Evolutionary conservation across 2,888 invertebrate species (phyloP).

Genomic region (Pseudoips prasinana): DNA sequence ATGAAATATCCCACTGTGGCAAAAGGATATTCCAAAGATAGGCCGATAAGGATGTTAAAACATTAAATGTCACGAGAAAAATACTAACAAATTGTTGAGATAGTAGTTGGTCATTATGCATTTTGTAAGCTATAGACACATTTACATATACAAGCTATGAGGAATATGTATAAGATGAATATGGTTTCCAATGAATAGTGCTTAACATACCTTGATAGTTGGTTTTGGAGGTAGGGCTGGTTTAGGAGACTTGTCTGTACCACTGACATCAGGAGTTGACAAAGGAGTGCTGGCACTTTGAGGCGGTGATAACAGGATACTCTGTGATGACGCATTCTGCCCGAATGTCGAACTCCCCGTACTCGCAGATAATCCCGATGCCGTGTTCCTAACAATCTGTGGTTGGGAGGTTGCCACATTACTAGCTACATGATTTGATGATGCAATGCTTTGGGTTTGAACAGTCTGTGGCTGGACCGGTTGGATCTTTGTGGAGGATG

Average conservation of each 20-base stretch:
- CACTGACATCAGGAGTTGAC: constrained; percentile 76
- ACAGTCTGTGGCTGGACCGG: constrained; percentile 90
- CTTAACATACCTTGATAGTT: constrained; percentile 77
- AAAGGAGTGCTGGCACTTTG: constrained; percentile 84
- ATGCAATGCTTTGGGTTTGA: constrained; percentile 67
- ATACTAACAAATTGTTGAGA: too few relatives aligned
- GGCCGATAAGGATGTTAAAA: too few relatives aligned
- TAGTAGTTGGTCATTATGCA: too few relatives aligned
- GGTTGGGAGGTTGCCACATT: constrained; percentile 73
- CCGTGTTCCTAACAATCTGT: constrained; percentile 77
- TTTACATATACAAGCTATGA: too few relatives aligned
- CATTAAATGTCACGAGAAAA: too few relatives aligned
- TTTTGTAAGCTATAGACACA: too few relatives aligned
- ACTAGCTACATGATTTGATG: constrained; percentile 73
- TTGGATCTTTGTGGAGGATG: constrained; percentile 90
- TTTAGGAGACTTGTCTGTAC: constrained; percentile 82
- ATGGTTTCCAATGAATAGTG: too few relatives aligned
- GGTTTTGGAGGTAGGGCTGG: constrained; percentile 94
- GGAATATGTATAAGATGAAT: too few relatives aligned
- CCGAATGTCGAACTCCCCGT: constrained; percentile 65
- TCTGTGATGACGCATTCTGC: constrained; percentile 67
- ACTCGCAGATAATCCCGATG: constrained; percentile 74
- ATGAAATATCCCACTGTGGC: too few relatives aligned
- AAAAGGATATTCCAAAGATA: too few relatives aligned
- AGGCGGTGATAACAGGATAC: constrained; percentile 81